These are phyloP conservation scores for Myzus persicae DNA, from an alignment of 1,140 invertebrate species.

Conservation along the genomic window DNA sequence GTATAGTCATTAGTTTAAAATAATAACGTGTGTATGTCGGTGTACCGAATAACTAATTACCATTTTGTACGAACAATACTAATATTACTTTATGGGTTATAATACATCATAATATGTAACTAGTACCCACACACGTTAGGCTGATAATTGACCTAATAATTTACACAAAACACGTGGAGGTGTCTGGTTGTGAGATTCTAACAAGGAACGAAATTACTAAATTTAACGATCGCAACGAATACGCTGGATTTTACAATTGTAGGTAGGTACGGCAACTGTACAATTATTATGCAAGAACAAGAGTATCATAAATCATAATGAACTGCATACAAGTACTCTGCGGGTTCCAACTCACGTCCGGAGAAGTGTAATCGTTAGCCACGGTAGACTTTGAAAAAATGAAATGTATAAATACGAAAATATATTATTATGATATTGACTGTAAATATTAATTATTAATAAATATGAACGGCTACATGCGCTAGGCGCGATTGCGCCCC, in stretches of 20 bases:
- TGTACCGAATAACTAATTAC: not conserved
- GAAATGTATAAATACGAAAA: not conserved
- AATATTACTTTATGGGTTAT: slow-evolving; percentile 18
- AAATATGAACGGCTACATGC: not conserved
- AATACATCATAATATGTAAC: not conserved
- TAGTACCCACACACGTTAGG: not conserved
- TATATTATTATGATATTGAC: not conserved
- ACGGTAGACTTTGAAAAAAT: not conserved
- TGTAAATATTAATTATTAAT: not conserved
- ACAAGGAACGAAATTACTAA: not conserved
- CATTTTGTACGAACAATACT: not conserved
- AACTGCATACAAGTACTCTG: not conserved
- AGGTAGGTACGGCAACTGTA: not conserved
- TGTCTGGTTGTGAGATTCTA: not conserved
- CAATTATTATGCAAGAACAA: not conserved
- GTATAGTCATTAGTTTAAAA: not conserved
- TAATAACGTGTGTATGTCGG: not conserved
- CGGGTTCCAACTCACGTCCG: not conserved
- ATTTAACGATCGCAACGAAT: not conserved
- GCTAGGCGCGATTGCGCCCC: not conserved
- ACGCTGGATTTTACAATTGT: not conserved
- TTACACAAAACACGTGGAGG: not conserved
- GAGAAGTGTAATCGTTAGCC: not conserved
- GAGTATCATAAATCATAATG: not conserved
- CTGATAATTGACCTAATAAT: slow-evolving; percentile 7